Evolutionary conservation across 2,797 vertebrate genomes (phyloP).

Genomic region (Eleutherodactylus coqui): DNA sequence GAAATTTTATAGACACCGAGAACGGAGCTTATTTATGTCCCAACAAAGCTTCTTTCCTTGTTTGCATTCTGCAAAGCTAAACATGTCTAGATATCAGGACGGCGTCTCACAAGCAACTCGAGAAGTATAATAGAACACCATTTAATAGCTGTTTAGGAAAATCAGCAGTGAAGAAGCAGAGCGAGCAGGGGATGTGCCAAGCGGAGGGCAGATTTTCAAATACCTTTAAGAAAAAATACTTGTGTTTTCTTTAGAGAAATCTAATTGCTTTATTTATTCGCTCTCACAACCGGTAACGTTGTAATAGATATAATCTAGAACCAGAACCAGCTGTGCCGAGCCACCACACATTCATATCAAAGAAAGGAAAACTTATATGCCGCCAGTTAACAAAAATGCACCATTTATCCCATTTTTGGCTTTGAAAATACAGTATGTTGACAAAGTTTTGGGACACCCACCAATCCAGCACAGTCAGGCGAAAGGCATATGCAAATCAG

Average conservation of each 20-base stretch:
- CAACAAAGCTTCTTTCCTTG: neutral
- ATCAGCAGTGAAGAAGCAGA: neutral
- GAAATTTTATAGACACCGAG: neutral
- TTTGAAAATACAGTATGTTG: neutral
- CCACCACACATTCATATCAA: neutral
- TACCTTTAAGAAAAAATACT: neutral
- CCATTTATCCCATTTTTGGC: neutral
- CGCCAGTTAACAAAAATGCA: neutral
- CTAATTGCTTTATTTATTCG: constrained; percentile 12
- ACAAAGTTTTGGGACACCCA: too few species aligned
- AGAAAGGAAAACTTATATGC: neutral
- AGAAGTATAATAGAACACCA: neutral
- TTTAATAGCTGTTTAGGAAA: constrained; percentile 2
- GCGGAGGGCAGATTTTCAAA: neutral
- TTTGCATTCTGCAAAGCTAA: neutral
- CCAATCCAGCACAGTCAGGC: too few species aligned
- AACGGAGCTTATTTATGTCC: neutral
- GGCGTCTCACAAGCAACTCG: neutral
- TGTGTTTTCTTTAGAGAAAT: neutral
- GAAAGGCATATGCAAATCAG: too few species aligned
- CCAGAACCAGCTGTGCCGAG: neutral
- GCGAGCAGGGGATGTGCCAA: neutral
- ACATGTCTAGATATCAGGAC: neutral
- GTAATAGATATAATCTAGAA: neutral
- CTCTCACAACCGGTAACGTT: neutral